These are phyloP conservation scores for Atta texana DNA, from an alignment of 1,140 invertebrate species.

Conservation along the genomic window DNA sequence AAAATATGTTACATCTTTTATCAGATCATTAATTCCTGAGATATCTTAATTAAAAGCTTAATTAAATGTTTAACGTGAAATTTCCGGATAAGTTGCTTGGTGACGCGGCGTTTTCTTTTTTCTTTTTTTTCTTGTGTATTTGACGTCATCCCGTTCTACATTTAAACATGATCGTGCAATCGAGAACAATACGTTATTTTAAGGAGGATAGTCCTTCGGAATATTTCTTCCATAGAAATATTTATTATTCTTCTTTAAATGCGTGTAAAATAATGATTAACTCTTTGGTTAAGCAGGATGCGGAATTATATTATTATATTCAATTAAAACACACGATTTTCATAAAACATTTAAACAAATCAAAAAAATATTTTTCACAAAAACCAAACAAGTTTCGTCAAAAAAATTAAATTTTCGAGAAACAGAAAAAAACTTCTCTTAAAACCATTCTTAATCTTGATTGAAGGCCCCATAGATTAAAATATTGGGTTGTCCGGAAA, in stretches of 20 bases:
- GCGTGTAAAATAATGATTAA: not conserved
- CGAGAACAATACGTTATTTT: slow-evolving; percentile 14
- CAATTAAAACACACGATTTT: too few species aligned
- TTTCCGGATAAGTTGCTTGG: not conserved
- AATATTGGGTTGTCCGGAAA: too few species aligned
- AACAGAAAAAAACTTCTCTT: too few species aligned
- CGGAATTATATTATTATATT: not conserved
- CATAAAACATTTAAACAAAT: not conserved
- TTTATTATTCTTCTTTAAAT: not conserved
- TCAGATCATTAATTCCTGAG: not conserved
- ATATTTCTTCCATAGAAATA: slow-evolving; percentile 1
- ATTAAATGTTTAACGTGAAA: not conserved
- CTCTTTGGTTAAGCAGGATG: not conserved
- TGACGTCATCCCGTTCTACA: not conserved
- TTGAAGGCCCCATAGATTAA: too few species aligned
- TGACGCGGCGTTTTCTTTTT: not conserved
- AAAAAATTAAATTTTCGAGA: too few species aligned
- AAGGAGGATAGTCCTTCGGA: not conserved
- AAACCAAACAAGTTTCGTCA: too few species aligned
- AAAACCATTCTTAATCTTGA: too few species aligned
- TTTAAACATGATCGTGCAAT: not conserved
- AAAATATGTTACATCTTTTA: not conserved
- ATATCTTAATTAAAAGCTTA: not conserved
- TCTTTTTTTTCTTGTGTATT: not conserved
- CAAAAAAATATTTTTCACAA: not conserved